Evolutionary conservation across 2,113 vertebrate genomes (phyloP), one percentile per base, ranked within the genome.

Genomic region (Camelus dromedarius): DNA sequence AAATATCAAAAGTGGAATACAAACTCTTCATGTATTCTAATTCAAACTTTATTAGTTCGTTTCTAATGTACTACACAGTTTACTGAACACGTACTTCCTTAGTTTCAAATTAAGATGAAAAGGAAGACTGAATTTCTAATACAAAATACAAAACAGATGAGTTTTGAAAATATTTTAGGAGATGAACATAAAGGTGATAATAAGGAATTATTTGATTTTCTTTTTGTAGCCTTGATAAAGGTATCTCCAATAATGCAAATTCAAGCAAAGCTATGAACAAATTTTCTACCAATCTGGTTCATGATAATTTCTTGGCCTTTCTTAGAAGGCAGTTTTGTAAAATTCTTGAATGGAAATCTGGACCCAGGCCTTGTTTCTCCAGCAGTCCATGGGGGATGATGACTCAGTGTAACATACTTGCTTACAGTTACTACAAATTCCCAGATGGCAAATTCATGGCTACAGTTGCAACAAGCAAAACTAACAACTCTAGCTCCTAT

Each of bases 281-380:
- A 92, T 97, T 93, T 95, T 67, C 95, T 88, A 64, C 20, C 54
- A 95, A 26, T 79, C 56, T 85, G 18, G 67, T 85, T 94, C n/a
- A 70, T 50, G 46, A 94, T 82, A 88, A 91, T 82, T 50, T 89
- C 82, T 70, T 95, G 60, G 75, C 52, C 52, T 96, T 98, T 97
- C 96, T 96, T 97, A 56, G 97, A 97, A 97, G 93, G 83, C 94
- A 95, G 42, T 95, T 94, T 86, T 64, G 11, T 96, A 96, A 95
- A 96, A 96, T 97, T 97, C 95, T 94, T 98, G 97, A 98, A 98
- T 98, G 97, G 73, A 96, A 91, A 97, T 92, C 98, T 98, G 97
- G 98, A 97, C 94, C 83, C 30, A 93, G 94, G 91, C 97, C 95
- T 95, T 96, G 73, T 97, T 96, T 95, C 86, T 72, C 67, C 81